Percentiles rank a stretch among this genome's conserved stretches.
These are phyloP conservation scores for Geophilus truncorum DNA, from an alignment of 2,888 invertebrate species.

Conservation along the genomic window DNA sequence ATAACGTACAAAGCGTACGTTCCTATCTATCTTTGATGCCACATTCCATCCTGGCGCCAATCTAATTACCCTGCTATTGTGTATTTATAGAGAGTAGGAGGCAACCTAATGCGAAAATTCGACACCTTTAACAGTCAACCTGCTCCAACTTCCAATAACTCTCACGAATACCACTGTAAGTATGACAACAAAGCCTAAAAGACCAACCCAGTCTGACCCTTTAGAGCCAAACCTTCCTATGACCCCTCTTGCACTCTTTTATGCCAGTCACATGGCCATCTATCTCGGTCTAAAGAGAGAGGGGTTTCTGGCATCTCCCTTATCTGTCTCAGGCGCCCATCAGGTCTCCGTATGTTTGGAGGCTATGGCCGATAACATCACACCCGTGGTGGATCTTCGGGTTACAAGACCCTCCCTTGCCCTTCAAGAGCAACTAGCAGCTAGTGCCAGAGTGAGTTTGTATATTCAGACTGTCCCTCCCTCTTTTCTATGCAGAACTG, in stretches of 20 bases:
- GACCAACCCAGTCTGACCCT: not conserved
- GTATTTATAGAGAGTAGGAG: conserved; percentile 20
- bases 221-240: not conserved
- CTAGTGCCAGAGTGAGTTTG: conserved; percentile 23
- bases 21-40: conserved; percentile 5
- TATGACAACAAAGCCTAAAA: not conserved
- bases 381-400: conserved; percentile 11
- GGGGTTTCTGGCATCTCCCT: not conserved
- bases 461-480: conserved; percentile 25
- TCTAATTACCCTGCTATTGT: conserved; percentile 22
- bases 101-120: not conserved
- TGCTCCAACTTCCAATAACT: not conserved
- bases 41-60: conserved; percentile 18
- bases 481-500: conserved; percentile 8
- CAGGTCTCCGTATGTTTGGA: conserved; percentile 20
- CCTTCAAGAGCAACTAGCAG: conserved; percentile 27
- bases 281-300: not conserved
- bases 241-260: conserved; percentile 9
- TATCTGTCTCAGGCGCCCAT: conserved; percentile 27
- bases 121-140: not conserved
- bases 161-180: not conserved
- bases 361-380: conserved; percentile 19
- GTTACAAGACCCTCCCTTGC: conserved; percentile 22
- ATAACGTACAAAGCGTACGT: not conserved
- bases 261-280: conserved; percentile 9